A percentile compares a stretch with the other conserved stretches of the same genome.
phyloP scores from a whole-genome alignment of 2,888 invertebrate species.

The Crematogaster levior region DNA sequence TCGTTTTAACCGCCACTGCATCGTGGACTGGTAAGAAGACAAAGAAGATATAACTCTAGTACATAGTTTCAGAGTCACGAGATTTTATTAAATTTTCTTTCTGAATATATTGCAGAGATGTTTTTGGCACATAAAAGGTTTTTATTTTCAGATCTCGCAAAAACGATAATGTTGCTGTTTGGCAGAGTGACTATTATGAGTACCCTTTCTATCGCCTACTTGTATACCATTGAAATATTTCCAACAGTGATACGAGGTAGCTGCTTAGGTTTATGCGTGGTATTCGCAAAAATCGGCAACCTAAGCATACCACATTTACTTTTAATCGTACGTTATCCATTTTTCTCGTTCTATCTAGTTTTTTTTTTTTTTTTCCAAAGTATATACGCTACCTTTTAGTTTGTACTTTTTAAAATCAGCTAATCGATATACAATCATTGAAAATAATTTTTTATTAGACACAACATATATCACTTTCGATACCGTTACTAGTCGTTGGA shows the following conservation, averaged over 20 bases:
- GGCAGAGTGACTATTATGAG: constrained; percentile 86
- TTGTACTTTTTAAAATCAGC: not conserved
- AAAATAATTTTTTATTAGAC: constrained; percentile 65
- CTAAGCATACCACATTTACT: constrained; percentile 85
- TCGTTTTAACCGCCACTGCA: constrained; percentile 68
- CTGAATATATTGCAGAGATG: not conserved
- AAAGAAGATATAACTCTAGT: not conserved
- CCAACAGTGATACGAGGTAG: constrained; percentile 84
- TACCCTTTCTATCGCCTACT: constrained; percentile 85
- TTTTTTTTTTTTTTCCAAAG: too few species aligned
- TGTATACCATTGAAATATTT: constrained; percentile 84
- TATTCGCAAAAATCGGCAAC: constrained; percentile 86
- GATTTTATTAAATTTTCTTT: not conserved
- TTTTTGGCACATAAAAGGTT: not conserved
- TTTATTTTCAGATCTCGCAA: constrained; percentile 69
- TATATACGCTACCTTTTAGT: too few species aligned
- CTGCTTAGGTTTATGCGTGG: constrained; percentile 86
- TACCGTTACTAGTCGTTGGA: constrained; percentile 74
- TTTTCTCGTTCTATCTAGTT: too few species aligned
- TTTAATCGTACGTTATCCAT: constrained; percentile 75
- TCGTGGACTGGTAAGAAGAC: constrained; percentile 72
- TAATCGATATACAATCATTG: not conserved
- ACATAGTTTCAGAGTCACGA: not conserved
- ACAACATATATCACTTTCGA: constrained; percentile 65
- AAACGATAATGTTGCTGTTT: constrained; percentile 80